Evolutionary conservation across 2,113 vertebrate species (phyloP), one percentile per base, ranked within the genome.

Genomic region (Malurus elegans): DNA sequence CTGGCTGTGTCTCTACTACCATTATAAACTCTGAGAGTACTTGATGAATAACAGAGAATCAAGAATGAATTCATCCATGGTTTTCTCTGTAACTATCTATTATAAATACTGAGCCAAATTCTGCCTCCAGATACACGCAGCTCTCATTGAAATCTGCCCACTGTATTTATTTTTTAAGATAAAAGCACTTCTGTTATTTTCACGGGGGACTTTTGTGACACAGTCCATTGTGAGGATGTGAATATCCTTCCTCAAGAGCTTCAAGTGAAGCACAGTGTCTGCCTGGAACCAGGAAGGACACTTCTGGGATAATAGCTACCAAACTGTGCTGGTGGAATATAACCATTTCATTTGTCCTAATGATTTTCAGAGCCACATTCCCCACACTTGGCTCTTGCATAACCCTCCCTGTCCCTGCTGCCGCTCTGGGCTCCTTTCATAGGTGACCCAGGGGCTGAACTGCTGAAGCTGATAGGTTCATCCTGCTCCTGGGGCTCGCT

Each of bases 141-240:
- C 88, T 90, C 18, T 7, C 76, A 72, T 79, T 91, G 93, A 92
- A 95, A 76, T 86, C 76, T 93, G 76, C 94, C 90, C 91, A 79
- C 82, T 93, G 45, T 91, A 86, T 95, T 95, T 95, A 88, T 94
- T 95, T 95, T 96, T 97, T 72, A 93, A 96, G 93, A 93, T 93
- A 91, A 97, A 95, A 97, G 88, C 87, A 79, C 66, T 95, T 95
- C 90, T 93, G 87, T 97, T 94, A 36, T 88, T 92, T 94, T 70
- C 86, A 86, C 78, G 95, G 72, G 69, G 75, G 82, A 75, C 91
- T 95, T 88, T 38, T 88, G 56, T 91, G 82, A 34, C 65, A 92
- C 44, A 57, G 88, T 61, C 90, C 91, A 44, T 94, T 94, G 89
- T 93, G 73, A 53, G 72, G 61, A 92, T 79, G 81, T 92, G 87